These are phyloP conservation scores for Condylura cristata DNA, from an alignment of 2,113 vertebrate genomes.

Conservation along the genomic window DNA sequence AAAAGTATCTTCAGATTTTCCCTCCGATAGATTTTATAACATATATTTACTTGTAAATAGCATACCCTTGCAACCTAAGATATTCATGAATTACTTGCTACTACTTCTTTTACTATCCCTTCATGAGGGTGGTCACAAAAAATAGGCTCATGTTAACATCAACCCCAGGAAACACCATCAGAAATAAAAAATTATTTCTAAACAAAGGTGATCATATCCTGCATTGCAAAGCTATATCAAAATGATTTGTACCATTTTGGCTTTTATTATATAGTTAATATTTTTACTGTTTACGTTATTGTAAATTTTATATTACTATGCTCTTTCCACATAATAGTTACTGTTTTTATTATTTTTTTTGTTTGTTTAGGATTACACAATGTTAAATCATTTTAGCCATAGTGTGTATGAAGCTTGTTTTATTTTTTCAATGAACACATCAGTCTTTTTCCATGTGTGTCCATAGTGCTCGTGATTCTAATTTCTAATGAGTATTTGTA, in stretches of 20 bases:
- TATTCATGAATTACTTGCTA: not conserved
- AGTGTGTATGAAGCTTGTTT: not conserved
- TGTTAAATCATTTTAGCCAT: slow-evolving; percentile 34
- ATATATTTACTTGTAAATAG: slow-evolving; percentile 30
- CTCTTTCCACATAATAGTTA: not conserved
- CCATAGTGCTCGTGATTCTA: not conserved
- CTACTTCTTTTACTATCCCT: not conserved
- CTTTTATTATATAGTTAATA: slow-evolving; percentile 38
- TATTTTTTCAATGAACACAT: not conserved
- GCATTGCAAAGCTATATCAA: not conserved
- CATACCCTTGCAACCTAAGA: not conserved
- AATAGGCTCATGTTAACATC: not conserved
- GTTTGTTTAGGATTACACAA: not conserved
- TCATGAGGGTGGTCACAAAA: slow-evolving; percentile 19
- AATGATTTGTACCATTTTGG: not conserved
- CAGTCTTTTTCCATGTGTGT: not conserved
- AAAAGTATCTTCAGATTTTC: not conserved
- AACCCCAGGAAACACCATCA: not conserved
- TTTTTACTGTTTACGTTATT: slow-evolving; percentile 25
- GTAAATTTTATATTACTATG: slow-evolving; percentile 3
- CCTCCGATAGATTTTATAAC: not conserved
- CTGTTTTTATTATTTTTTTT: slow-evolving; percentile 18
- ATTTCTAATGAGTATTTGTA: slow-evolving; percentile 7
- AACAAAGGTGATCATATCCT: slow-evolving; percentile 6
- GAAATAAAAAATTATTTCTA: slow-evolving; percentile 35